A percentile compares a stretch with the other conserved stretches of the same genome.
Evolutionary conservation across 2,797 vertebrate species (phyloP).

Genomic region (Odontamblyopus lacepedii): DNA sequence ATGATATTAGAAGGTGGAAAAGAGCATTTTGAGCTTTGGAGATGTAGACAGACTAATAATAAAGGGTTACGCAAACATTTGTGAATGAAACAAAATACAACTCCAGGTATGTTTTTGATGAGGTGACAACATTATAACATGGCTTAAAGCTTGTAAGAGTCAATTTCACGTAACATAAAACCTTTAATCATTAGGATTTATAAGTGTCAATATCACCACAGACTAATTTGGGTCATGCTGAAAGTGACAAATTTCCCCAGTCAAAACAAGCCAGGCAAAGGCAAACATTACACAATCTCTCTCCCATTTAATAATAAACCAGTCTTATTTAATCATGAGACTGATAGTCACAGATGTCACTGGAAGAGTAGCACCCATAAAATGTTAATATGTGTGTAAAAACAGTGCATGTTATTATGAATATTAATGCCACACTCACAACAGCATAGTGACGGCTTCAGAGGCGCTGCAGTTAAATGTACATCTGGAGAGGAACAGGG

Average conservation of each 20-base stretch:
- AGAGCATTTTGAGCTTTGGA: too few relatives aligned
- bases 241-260: background rate
- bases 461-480: conserved; percentile 11
- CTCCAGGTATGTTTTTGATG: too few relatives aligned
- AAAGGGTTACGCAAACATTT: too few relatives aligned
- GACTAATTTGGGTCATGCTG: background rate
- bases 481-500: conserved; percentile 1
- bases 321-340: conserved; percentile 33
- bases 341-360: conserved; percentile 27
- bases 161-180: too few relatives aligned
- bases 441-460: conserved; percentile 17
- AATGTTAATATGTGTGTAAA: conserved; percentile 50
- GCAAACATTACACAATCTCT: conserved; percentile 14
- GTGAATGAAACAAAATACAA: too few relatives aligned
- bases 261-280: background rate
- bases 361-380: conserved; percentile 34
- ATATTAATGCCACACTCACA: conserved; percentile 46
- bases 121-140: too few relatives aligned
- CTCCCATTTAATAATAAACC: conserved; percentile 31
- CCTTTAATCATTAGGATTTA: background rate
- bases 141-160: too few relatives aligned
- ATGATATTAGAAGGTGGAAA: too few relatives aligned
- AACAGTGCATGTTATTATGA: conserved; percentile 49
- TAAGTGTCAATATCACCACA: background rate
- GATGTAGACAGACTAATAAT: too few relatives aligned